A percentile compares a stretch with the other conserved stretches of the same genome.
Evolutionary conservation across 2,113 vertebrate genomes (phyloP).

Genomic region (Scytalopus superciliaris): DNA sequence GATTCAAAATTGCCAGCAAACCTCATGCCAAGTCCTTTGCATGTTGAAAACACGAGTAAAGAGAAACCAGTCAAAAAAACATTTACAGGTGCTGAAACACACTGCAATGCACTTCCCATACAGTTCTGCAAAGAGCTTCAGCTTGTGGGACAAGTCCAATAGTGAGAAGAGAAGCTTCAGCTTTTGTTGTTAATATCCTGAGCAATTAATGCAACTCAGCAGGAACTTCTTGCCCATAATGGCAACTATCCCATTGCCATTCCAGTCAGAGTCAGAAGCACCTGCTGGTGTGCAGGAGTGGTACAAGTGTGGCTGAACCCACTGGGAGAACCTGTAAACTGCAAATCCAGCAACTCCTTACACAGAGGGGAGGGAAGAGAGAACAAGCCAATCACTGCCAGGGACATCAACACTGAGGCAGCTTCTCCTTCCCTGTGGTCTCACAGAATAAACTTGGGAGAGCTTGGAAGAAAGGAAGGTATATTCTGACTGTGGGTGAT

Average conservation of each 20-base stretch:
- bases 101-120: not conserved
- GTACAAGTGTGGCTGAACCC: not conserved
- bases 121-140: conserved; percentile 25
- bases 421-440: not conserved
- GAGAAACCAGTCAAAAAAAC: not conserved
- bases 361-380: not conserved
- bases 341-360: not conserved
- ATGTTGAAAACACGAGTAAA: not conserved
- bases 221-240: conserved; percentile 39
- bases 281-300: not conserved
- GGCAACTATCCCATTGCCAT: conserved; percentile 6
- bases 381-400: not conserved
- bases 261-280: conserved; percentile 4
- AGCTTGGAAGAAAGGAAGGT: not conserved
- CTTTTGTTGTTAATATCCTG: conserved; percentile 51
- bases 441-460: not conserved
- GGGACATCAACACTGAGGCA: not conserved
- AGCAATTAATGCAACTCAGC: conserved; percentile 63
- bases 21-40: not conserved
- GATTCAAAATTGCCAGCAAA: not conserved
- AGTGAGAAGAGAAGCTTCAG: conserved; percentile 49
- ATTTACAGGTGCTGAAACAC: not conserved
- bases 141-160: not conserved
- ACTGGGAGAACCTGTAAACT: not conserved
- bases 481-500: not conserved